phyloP scores from a whole-genome alignment of 2,888 invertebrate genomes.

The Acrobasis suavella region DNA sequence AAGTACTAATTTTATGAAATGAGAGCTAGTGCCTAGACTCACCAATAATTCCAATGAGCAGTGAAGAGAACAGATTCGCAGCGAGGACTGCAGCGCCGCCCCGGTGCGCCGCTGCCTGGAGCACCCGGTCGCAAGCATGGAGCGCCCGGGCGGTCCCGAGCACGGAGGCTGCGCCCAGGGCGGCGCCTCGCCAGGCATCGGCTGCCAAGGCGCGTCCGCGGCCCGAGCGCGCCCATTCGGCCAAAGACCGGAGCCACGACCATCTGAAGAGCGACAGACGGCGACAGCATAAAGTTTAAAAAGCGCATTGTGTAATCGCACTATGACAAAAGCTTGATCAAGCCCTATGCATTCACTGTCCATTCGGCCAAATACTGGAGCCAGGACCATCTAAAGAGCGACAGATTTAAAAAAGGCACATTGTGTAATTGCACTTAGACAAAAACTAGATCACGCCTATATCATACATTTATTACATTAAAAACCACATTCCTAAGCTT shows the following conservation, averaged over 20 bases:
- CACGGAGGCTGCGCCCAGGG: slow-evolving; percentile 67
- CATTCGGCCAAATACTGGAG: slow-evolving; percentile 64
- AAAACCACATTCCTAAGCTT: no score
- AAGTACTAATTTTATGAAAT: no score
- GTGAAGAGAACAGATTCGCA: slow-evolving; percentile 71
- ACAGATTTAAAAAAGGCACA: background rate
- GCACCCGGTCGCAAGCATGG: slow-evolving; percentile 73
- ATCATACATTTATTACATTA: no score
- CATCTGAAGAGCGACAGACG: slow-evolving; percentile 48
- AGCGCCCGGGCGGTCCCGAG: slow-evolving; percentile 74
- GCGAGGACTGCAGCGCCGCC: slow-evolving; percentile 69
- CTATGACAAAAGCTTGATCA: no score
- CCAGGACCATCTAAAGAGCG: slow-evolving; percentile 67
- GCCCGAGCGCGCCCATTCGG: slow-evolving; percentile 67
- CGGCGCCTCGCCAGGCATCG: slow-evolving; percentile 68
- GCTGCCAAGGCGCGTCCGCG: slow-evolving; percentile 69
- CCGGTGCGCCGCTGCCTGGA: slow-evolving; percentile 67
- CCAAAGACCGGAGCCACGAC: slow-evolving; percentile 68
- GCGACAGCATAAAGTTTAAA: no score
- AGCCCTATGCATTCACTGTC: slow-evolving; percentile 44
- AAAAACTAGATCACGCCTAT: no score
- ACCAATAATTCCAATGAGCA: slow-evolving; percentile 74
- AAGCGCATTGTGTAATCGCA: no score
- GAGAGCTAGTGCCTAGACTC: slow-evolving; percentile 20
- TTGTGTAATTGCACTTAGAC: no score